phyloP scores from a whole-genome alignment of 2,888 invertebrate species.

The Brenthis daphne region DNA sequence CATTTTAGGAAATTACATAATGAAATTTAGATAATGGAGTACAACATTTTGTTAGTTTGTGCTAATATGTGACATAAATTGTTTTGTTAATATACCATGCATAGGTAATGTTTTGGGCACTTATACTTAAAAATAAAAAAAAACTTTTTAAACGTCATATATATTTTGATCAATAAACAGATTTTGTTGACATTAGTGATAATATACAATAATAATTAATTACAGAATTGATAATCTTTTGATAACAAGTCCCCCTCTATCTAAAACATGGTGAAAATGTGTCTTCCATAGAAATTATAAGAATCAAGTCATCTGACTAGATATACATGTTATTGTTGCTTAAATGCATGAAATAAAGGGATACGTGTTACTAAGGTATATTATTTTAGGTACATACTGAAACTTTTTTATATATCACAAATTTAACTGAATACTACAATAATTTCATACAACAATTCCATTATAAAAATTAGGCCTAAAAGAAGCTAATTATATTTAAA shows the following conservation, averaged over 20 bases:
- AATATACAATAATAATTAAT: neutral
- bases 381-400: neutral
- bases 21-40: conserved; percentile 7
- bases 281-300: neutral
- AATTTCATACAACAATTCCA: neutral
- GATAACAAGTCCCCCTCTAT: neutral
- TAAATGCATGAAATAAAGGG: no score
- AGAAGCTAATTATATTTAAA: conserved; percentile 4
- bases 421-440: neutral
- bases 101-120: no score
- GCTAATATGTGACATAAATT: conserved; percentile 3
- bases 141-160: no score
- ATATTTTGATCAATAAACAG: no score
- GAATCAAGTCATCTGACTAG: no score
- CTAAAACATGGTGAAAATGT: neutral
- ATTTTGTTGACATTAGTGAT: no score
- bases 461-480: conserved; percentile 6
- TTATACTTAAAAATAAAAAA: no score
- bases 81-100: neutral
- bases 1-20: conserved; percentile 30
- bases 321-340: no score
- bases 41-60: conserved; percentile 17
- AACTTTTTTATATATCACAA: neutral
- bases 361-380: no score
- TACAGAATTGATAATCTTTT: neutral